Evolutionary conservation across 2,113 vertebrate species (phyloP).

Genomic region (Anas platyrhynchos): DNA sequence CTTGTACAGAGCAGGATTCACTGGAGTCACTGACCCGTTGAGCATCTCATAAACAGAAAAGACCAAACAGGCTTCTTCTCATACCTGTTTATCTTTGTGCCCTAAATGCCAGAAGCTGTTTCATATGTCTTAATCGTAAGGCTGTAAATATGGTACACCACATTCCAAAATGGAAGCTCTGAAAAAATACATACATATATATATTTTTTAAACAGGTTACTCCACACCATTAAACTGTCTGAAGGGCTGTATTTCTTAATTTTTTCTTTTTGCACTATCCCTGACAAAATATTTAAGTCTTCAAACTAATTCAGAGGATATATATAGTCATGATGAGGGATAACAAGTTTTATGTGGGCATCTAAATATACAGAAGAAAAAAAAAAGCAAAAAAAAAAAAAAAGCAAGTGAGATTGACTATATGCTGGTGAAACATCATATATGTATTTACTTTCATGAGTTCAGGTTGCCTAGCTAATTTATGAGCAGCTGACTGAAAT

Average conservation of each 20-base stretch:
- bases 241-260: not conserved
- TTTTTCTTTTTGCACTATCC: not conserved
- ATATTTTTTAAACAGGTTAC: not conserved
- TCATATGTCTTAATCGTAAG: not conserved
- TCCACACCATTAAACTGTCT: not conserved
- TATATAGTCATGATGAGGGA: not conserved
- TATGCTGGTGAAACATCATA: not conserved
- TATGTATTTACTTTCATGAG: slow-evolving; percentile 17
- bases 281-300: not conserved
- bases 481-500: slow-evolving; percentile 48
- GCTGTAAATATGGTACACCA: not conserved
- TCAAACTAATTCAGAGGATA: not conserved
- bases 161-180: not conserved
- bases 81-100: not conserved
- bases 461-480: not conserved
- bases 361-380: not conserved
- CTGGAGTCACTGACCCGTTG: not conserved
- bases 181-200: not conserved
- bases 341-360: not conserved
- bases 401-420: not conserved
- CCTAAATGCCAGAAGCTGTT: not conserved
- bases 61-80: fast-evolving
- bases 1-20: not conserved
- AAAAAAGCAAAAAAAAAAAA: not conserved
- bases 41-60: not conserved